Evolutionary conservation across 2,797 vertebrate species (phyloP).

Genomic region (Protonibea diacanthus): DNA sequence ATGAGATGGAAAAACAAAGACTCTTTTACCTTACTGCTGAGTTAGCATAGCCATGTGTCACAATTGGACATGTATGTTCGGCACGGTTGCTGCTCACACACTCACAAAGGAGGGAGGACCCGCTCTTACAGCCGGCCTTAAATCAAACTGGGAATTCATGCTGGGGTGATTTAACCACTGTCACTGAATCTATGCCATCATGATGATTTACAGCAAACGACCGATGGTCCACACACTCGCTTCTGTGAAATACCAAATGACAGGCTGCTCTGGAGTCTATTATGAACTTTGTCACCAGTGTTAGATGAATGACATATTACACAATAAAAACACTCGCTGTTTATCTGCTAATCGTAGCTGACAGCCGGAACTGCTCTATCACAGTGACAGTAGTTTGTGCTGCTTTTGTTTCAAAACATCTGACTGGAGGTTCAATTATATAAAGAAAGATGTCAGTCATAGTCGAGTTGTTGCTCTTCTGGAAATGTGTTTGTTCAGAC

Average conservation of each 20-base stretch:
- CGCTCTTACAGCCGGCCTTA: conserved; percentile 5
- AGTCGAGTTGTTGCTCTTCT: background rate
- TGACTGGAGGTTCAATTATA: background rate
- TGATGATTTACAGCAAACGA: conserved; percentile 11
- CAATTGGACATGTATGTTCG: background rate
- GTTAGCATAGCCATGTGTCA: conserved; percentile 24
- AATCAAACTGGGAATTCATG: conserved; percentile 35
- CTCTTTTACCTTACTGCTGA: conserved; percentile 10
- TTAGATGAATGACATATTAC: conserved; percentile 4
- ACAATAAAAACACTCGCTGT: conserved; percentile 15
- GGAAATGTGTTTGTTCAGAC: background rate
- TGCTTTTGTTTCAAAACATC: conserved; percentile 30
- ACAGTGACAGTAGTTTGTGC: background rate
- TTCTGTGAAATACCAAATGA: conserved; percentile 5
- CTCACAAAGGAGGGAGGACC: conserved; percentile 1
- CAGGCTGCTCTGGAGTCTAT: background rate
- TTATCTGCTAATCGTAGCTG: conserved; percentile 1
- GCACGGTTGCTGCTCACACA: conserved; percentile 22
- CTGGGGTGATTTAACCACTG: conserved; percentile 7
- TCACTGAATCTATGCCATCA: conserved; percentile 8
- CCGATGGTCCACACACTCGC: background rate
- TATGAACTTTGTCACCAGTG: conserved; percentile 11
- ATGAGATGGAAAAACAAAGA: conserved; percentile 10
- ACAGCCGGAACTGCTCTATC: conserved; percentile 13
- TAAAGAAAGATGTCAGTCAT: conserved; percentile 5